Evolutionary conservation across 2,888 invertebrate genomes (phyloP), one percentile per base, ranked within the genome.

Genomic region (Tinea pellionella): DNA sequence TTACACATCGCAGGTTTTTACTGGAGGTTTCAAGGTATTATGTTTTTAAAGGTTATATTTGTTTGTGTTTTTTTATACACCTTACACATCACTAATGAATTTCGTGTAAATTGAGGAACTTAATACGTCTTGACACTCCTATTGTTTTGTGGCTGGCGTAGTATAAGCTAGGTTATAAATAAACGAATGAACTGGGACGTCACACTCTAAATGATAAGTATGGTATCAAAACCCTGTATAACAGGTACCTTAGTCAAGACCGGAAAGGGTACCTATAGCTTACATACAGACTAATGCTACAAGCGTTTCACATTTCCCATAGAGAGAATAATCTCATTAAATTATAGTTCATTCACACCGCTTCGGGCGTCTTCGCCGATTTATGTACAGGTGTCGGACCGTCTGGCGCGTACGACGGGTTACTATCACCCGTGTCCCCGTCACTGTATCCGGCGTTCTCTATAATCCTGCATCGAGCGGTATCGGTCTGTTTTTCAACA

Each of bases 291-390:
- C 72, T 77, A 75, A 74, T 71, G 69, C 85, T 87, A 87, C 12
- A 86, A 87, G 87, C 86, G 87, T 83, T 85, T 85, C 74, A 78
- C 77, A 78, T 85, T 86, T 83, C 84, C 87, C 86, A 77, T 78
- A 42, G 79, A 24, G 79, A 24, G 79, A 53, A 18, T 53, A 16
- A n/a, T 53, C 53, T 53, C 53, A n/a, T 18, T 12, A 19, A 53
- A 16, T 51, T 53, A 2, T 18, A 53, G 12, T 12, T 12, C 3
- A 53, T 53, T 53, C 24, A 53, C 24, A 53, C 53, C 18, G 53
- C 53, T 2, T 53, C 53, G 9, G 53, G 53, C 9, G 53, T 53
- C 13, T 16, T 16, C 16, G 47, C 60, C 18, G 82, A 67, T 64
- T 77, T 67, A 71, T 86, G 86, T 62, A 86, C 83, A 7, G 86